Evolutionary conservation across 2,113 vertebrate genomes (phyloP).

Genomic region (Pseudorectes ferrugineus): DNA sequence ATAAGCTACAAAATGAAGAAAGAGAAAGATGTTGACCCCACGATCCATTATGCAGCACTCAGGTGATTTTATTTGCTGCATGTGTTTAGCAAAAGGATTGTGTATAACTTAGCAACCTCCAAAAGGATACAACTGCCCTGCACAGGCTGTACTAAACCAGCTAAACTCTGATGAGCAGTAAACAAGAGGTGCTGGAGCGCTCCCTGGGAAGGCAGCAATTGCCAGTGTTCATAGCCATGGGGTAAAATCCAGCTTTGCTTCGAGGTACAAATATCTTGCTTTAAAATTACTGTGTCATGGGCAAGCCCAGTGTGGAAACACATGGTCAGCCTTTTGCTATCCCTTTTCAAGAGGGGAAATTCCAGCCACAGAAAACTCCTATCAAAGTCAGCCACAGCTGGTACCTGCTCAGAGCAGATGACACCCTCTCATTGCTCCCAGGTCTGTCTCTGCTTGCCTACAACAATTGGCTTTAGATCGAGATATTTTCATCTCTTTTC

Average conservation of each 20-base stretch:
- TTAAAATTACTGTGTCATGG: not conserved
- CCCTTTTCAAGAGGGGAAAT: not conserved
- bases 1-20: not conserved
- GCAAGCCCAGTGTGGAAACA: not conserved
- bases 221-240: not conserved
- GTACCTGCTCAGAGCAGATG: not conserved
- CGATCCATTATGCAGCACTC: slow-evolving; percentile 4
- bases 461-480: not conserved
- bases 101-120: not conserved
- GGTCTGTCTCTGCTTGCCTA: not conserved
- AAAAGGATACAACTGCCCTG: not conserved
- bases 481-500: not conserved
- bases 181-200: not conserved
- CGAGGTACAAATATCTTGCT: not conserved
- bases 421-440: not conserved
- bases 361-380: not conserved
- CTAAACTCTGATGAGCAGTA: not conserved
- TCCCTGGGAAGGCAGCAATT: not conserved
- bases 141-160: not conserved
- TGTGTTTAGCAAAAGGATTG: not conserved
- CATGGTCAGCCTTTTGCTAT: not conserved
- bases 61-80: slow-evolving; percentile 4
- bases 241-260: not conserved
- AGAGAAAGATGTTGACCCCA: not conserved
- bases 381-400: not conserved